Conservation (phyloP, 1,140 invertebrate species). For the Diorhabda carinulata region DNA sequence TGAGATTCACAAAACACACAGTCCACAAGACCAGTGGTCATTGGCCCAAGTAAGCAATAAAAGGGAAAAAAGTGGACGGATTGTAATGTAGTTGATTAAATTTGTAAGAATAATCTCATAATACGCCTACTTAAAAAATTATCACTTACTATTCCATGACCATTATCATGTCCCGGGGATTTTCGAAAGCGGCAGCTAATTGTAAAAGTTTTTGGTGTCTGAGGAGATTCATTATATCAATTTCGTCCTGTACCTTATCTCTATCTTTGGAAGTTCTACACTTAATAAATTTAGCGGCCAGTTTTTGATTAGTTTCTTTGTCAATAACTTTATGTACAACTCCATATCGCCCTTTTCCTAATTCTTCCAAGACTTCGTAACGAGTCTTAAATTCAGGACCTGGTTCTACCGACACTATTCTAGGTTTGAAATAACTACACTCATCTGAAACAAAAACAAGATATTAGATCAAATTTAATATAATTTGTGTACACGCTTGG, state of each 20-base stretch:
- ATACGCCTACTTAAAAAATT: background rate
- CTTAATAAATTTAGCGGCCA: slow-evolving; percentile 90
- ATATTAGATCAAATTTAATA: background rate
- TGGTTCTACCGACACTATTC: slow-evolving; percentile 48
- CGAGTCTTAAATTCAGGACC: slow-evolving; percentile 56
- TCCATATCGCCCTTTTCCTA: slow-evolving; percentile 81
- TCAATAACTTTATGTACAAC: slow-evolving; percentile 73
- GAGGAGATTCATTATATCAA: slow-evolving; percentile 86
- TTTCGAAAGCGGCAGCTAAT: slow-evolving; percentile 83
- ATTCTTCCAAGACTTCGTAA: slow-evolving; percentile 65
- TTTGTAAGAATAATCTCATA: no score
- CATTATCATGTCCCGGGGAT: slow-evolving; percentile 81
- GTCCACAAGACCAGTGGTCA: no score
- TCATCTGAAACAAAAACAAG: slow-evolving; percentile 35
- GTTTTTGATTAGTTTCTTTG: slow-evolving; percentile 61
- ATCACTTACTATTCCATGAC: slow-evolving; percentile 89
- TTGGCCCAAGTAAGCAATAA: no score
- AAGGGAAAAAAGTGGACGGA: no score
- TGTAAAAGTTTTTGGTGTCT: slow-evolving; percentile 87
- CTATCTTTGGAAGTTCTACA: slow-evolving; percentile 77
- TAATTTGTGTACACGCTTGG: no score
- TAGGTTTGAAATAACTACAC: slow-evolving; percentile 38
- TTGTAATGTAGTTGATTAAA: no score
- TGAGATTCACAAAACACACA: no score
- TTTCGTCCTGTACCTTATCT: slow-evolving; percentile 83